Base-by-base conservation (phyloP, 2,797 vertebrate genomes). In the Potorous gilbertii region DNA sequence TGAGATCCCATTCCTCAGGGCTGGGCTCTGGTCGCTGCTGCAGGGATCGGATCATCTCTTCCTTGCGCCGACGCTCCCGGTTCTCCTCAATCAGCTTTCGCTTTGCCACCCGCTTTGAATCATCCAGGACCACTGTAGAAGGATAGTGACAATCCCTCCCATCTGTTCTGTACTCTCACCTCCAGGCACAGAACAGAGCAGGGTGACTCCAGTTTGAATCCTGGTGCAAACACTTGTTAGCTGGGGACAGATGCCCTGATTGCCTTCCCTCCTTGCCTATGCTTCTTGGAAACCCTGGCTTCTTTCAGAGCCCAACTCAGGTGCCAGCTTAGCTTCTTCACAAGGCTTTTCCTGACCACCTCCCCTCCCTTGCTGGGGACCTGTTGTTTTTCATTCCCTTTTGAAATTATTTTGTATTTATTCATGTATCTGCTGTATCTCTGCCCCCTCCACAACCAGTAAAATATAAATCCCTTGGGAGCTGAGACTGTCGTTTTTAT, bases 11-110 rank as follows among this genome's bases (percentile, higher is more conserved):
- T 98, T 99, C 99, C 52, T 99, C 98, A 0, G 99, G 98, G 27
- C 98, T 99, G 98, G 99, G 99, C 98, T 99, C 99, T 14, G 99
- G 99, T 94, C 99, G 99, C 98, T 99, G 99, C 98, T 99, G 99
- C 98, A 99, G 98, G 2, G 99, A 98, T 94, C 99, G 99, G 96
- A 99, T 99, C 99, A 99, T 99, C 97, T 99, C 99, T 98, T 99
- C 99, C 98, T 99, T 99, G 98, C 99, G 99, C 96, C 99, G 98
- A 97, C 99, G 99, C 98, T 99, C 99, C 92, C 99, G 99, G 99
- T 99, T 99, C 98, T 99, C 99, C 98, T 99, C 99, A 0, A 99
- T 99, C 97, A 99, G 99, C 93, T 99, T 99, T 97, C 99, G 98
- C 98, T 99, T 99, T 16, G 99, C 99, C 98, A 99, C 99, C 91